Base-by-base conservation (phyloP, 2,113 vertebrate species). In the Oryzias melastigma region DNA sequence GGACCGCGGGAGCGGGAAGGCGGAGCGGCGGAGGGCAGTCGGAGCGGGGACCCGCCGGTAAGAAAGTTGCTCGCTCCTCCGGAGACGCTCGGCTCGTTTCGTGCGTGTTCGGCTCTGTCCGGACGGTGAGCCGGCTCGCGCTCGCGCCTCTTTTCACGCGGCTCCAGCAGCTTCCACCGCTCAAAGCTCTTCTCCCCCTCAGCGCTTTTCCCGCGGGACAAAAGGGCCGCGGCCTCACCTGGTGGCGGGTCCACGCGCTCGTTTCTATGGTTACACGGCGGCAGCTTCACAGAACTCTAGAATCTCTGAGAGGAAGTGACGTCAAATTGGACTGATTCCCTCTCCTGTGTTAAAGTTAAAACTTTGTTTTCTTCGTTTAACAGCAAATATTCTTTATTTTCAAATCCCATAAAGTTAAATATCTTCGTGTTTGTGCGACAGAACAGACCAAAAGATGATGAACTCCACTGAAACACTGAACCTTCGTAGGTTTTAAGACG, bases 161-260 rank as follows among this genome's bases (percentile, higher is more conserved):
- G 58, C 19, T 80, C 83, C 73, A 82, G 81, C 69, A 80, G 66
- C 15, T 84, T 87, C 85, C 65, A 85, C 3, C 45, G 56, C 42
- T 73, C 66, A 80, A 47, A 62, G 18, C n/a, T 62, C 68, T 69
- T 69, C n/a, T 52, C 52, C 14, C 16, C 48, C 50, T 66, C 78
- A 70, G 78, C 58, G 62, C 44, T 48, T 72, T 53, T 50, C 18
- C 51, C 49, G 42, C 7, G 14, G 19, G 49, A 85, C 83, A 76
- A 81, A 77, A 74, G 66, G 40, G 45, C 13, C 14, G 14, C 35
- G 47, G 29, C 54, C 65, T 82, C 76, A 85, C 83, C 82, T 83
- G 75, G 64, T 17, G 15, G 35, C 14, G 7, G 14, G 35, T 58
- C 47, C 69, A 50, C 62, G 69, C 50, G 62, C 22, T 19, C 10